These are phyloP conservation scores for Drosophila koepferae DNA, from an alignment of 2,888 invertebrate genomes.

Conservation along the genomic window DNA sequence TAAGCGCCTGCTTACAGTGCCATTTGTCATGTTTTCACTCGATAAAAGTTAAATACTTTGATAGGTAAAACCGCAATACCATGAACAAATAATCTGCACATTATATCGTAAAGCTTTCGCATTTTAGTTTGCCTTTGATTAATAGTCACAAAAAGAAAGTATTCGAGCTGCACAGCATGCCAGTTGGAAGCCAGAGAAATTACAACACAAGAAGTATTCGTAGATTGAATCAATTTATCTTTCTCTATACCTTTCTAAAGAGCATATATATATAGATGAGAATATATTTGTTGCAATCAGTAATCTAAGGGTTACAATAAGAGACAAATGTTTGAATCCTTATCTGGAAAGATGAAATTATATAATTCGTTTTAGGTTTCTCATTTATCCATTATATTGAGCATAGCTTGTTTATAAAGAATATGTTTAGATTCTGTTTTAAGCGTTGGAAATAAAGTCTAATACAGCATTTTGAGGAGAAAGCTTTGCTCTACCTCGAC, in stretches of 20 bases:
- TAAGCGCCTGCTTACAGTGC: constrained; percentile 14
- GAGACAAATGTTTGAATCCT: neutral
- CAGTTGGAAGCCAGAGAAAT: neutral
- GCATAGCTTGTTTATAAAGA: too few species aligned
- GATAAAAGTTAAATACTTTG: constrained; percentile 24
- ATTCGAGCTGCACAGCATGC: neutral
- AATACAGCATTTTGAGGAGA: neutral
- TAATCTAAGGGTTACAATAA: neutral
- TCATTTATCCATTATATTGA: too few species aligned
- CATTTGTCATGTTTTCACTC: constrained; percentile 33
- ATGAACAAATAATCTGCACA: constrained; percentile 27
- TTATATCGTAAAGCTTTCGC: constrained; percentile 13
- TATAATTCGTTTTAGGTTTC: too few species aligned
- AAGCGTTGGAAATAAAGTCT: neutral
- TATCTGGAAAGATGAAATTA: neutral
- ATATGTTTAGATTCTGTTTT: too few species aligned
- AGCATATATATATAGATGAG: neutral
- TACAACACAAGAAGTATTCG: neutral
- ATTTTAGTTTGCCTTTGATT: neutral
- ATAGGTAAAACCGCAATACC: constrained; percentile 17
- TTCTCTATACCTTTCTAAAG: neutral
- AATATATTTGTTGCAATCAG: neutral
- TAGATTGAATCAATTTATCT: neutral
- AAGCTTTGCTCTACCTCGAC: neutral
- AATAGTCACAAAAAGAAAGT: neutral